Evolutionary conservation across 92 coral and sea anemone genomes (phyloP), one percentile per base, ranked within the genome.

Genomic region (Chrysogorgia sp.): DNA sequence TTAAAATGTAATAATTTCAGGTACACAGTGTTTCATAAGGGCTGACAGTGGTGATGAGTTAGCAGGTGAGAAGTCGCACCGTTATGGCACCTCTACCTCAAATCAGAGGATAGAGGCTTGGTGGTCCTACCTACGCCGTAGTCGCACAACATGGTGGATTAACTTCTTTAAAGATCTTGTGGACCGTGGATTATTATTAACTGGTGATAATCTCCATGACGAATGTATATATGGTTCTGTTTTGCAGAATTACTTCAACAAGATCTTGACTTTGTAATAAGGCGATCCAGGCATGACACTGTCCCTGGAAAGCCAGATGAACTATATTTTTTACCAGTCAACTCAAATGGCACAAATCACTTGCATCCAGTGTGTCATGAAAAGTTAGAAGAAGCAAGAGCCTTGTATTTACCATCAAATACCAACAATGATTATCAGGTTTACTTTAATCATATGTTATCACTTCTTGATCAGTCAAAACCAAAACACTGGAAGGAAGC

Each of bases 211-310:
- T 10, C 29, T 34, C 7, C 80, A 74, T 33, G 28, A 56, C 1
- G 74, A 52, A 53, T 74, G 80, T n/a, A n/a, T 43, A 2, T 74
- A 47, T 74, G 80, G 80, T 74, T 74, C 70, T 74, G 80, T 45
- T 74, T 70, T 70, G 41, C 50, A 66, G 45, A 66, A 24, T 32
- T 32, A 5, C 29, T 40, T 32, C 87, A 83, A 50, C 75, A 83
- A 34, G 83, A 83, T 65, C 59, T 83, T 48, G 86, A 83, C 19
- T 83, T 84, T 77, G 86, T 81, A 43, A 83, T 83, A 61, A 80
- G 77, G 26, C 47, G 30, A 14, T 81, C 82, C 30, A 50, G 85
- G 26, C 75, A 71, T 85, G 85, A 80, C 57, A 79, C 85, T 49
- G 71, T 62, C 37, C 40, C 78, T 10, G 85, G 85, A 34, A 79